These are phyloP conservation scores for Sialia sialis DNA, from an alignment of 2,113 vertebrate genomes.

Conservation along the genomic window DNA sequence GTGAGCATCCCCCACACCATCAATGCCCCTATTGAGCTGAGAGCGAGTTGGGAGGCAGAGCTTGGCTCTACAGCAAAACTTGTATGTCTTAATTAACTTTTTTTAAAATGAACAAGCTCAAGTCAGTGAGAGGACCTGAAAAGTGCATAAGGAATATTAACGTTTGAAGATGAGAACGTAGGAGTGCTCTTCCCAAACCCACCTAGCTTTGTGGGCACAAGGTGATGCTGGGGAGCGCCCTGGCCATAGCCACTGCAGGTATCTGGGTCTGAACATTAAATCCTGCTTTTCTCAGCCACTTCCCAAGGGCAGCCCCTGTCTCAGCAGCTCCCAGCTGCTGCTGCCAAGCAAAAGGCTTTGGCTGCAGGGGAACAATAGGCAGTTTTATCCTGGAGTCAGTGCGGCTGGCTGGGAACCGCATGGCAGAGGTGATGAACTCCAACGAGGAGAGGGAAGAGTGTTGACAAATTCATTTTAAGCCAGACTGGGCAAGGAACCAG, in stretches of 20 bases:
- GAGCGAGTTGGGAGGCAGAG: background rate
- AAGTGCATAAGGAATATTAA: background rate
- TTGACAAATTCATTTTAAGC: conserved; percentile 62
- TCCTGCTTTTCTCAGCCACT: background rate
- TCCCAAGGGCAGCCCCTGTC: background rate
- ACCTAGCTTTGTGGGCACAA: background rate
- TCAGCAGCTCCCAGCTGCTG: conserved; percentile 26
- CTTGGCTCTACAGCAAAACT: background rate
- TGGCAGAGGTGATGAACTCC: conserved; percentile 62
- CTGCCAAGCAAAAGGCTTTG: conserved; percentile 21
- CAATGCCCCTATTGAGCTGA: background rate
- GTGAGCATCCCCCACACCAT: background rate
- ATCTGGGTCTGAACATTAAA: background rate
- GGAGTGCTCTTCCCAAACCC: background rate
- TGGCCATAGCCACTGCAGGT: background rate
- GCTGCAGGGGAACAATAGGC: conserved; percentile 43
- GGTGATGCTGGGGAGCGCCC: rapidly evolving
- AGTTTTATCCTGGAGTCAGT: conserved; percentile 48
- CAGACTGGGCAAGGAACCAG: conserved; percentile 47
- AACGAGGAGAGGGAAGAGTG: conserved; percentile 49
- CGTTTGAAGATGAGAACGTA: background rate
- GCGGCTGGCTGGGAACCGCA: conserved; percentile 14
- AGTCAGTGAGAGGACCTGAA: background rate
- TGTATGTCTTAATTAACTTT: background rate
- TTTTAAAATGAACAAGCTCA: background rate